Base-by-base conservation (phyloP, 2,888 invertebrate genomes). In the Odontothrips loti region DNA sequence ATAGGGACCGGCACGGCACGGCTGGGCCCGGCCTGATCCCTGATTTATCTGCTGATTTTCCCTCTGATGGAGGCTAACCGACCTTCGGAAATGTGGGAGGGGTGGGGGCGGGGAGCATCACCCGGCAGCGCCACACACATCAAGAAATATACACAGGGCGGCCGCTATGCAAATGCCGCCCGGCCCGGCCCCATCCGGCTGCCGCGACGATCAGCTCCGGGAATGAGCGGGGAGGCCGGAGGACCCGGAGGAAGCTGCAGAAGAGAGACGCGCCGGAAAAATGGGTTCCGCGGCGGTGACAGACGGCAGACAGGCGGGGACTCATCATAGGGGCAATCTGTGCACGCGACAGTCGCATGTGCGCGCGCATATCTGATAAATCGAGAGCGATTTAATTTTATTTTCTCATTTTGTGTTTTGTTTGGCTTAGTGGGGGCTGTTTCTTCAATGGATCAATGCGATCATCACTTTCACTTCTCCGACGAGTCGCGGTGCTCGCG, bases 31-130 rank as follows among this genome's bases (percentile, higher is more conserved):
- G 34, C 6, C 58, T n/a, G 58, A 75, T 75, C 68, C 68, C 68
- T 75, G 68, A 75, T 75, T 75, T 75, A 75, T 75, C 58, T 58
- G 58, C 58, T 20, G 58, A 58, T 58, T 58, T 75, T 75, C 68
- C 68, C 68, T 27, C 68, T 20, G 68, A 75, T 10, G 68, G 58
- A 15, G 58, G 58, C 58, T 6, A 20, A 6, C 34, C 34, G 34
- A 43, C 34, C 34, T 43, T 43, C 34, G 34, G 34, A 43, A 4
- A 43, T 43, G 34, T 6, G 34, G 34, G 34, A 43, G 34, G 34
- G 34, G 34, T 4, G 34, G 34, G 34, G 34, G 6, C 34, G 3
- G 34, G 34, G 34, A 6, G n/a, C n/a, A n/a, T n/a, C n/a, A n/a
- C n/a, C n/a, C 4, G 58, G 58, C 51, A n/a, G 68, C 68, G 12